Percentiles rank a stretch among this genome's conserved stretches.
Evolutionary conservation across 2,888 invertebrate species (phyloP).

Genomic region (Cremastinae sp.): DNA sequence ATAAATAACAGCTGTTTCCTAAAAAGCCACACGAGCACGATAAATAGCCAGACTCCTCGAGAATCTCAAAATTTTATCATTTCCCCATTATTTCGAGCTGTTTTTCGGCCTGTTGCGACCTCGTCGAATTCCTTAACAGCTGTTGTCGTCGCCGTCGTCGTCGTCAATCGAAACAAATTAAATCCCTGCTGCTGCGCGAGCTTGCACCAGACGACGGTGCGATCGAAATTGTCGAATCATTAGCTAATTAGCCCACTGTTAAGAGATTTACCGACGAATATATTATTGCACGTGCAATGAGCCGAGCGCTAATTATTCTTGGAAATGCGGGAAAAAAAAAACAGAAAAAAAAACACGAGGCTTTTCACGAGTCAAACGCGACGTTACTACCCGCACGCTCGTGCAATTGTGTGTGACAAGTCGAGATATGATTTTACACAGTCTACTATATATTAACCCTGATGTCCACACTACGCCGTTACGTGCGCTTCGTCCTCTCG

Average conservation of each 20-base stretch:
- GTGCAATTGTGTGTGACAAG: conserved; percentile 2
- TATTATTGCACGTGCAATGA: no score
- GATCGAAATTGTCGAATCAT: conserved; percentile 16
- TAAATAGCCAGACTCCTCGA: no score
- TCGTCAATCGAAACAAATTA: background rate
- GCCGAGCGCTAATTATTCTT: no score
- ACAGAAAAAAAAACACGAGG: background rate
- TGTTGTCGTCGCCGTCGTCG: conserved; percentile 44
- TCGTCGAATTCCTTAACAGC: conserved; percentile 40
- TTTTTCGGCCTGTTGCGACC: background rate
- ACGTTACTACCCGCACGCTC: conserved; percentile 4
- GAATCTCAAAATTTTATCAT: background rate
- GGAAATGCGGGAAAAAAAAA: no score
- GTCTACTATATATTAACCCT: no score
- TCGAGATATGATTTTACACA: no score
- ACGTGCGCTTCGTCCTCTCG: no score
- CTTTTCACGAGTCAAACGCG: conserved; percentile 11
- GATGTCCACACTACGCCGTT: no score
- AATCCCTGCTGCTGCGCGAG: conserved; percentile 3
- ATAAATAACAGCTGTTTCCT: no score
- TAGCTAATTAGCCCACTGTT: background rate
- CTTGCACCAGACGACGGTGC: background rate
- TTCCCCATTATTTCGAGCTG: background rate
- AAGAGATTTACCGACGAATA: background rate
- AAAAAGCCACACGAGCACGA: no score